phyloP scores from a whole-genome alignment of 2,797 vertebrate species.

The Hemitrygon akajei region DNA sequence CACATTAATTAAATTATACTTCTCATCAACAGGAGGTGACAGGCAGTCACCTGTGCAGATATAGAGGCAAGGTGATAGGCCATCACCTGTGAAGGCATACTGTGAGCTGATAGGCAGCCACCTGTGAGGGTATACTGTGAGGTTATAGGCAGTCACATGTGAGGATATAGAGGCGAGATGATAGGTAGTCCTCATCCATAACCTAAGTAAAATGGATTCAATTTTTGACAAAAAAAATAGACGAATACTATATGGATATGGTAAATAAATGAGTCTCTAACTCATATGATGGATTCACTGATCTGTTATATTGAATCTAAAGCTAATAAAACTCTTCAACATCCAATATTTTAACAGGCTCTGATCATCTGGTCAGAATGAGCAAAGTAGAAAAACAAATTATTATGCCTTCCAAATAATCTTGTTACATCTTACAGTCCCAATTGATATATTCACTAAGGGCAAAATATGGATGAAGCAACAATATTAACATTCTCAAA shows the following conservation, averaged over 20 bases:
- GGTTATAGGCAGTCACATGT: too few relatives aligned
- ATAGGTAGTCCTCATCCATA: background rate
- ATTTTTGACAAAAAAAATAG: background rate
- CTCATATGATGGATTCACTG: background rate
- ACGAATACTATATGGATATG: background rate
- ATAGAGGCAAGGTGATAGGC: background rate
- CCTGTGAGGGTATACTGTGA: too few relatives aligned
- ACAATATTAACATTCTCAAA: background rate
- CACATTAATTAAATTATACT: background rate
- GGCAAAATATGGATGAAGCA: background rate
- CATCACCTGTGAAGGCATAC: background rate
- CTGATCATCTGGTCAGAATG: background rate
- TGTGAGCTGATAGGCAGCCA: too few relatives aligned
- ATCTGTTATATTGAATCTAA: background rate
- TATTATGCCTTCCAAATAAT: background rate
- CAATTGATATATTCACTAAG: background rate
- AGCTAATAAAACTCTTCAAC: background rate
- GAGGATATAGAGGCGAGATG: background rate
- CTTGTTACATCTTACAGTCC: background rate
- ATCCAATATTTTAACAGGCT: background rate
- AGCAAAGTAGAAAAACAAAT: background rate
- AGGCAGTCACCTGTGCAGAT: background rate
- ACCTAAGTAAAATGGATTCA: background rate
- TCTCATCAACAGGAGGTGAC: background rate
- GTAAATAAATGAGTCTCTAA: background rate